Conservation (phyloP, 2,888 invertebrate species). For the Myopa tessellatipennis region DNA sequence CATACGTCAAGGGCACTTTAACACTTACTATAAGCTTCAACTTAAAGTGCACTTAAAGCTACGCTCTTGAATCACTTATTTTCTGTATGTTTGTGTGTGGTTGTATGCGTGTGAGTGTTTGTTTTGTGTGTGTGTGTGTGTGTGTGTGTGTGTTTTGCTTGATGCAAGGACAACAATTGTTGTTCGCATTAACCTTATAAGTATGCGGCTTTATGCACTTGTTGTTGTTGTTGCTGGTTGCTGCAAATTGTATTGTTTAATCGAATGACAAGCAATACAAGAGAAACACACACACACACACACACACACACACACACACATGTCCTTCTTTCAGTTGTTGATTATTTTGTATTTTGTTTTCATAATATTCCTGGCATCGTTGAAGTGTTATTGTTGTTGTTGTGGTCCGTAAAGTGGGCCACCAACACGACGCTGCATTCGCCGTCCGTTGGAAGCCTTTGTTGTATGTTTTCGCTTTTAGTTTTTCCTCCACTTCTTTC, state of each 20-base stretch:
- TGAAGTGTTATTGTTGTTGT: not conserved
- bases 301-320: conserved; percentile 7
- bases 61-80: not conserved
- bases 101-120: not conserved
- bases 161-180: not conserved
- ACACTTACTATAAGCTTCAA: conserved; percentile 9
- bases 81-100: conserved; percentile 3
- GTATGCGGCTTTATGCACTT: not conserved
- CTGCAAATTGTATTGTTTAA: not conserved
- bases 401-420: not conserved
- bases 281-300: not conserved
- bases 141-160: not conserved
- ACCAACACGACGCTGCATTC: not conserved
- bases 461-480: not conserved
- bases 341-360: not conserved
- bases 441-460: not conserved
- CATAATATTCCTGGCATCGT: too few species aligned
- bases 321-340: too few species aligned
- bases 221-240: not conserved
- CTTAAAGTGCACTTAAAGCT: not conserved
- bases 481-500: not conserved
- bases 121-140: conserved; percentile 12
- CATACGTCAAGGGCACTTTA: conserved; percentile 6
- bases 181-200: conserved; percentile 10
- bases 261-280: conserved; percentile 17